Conservation (phyloP, 2,888 invertebrate genomes). For the Diaperis boleti region DNA sequence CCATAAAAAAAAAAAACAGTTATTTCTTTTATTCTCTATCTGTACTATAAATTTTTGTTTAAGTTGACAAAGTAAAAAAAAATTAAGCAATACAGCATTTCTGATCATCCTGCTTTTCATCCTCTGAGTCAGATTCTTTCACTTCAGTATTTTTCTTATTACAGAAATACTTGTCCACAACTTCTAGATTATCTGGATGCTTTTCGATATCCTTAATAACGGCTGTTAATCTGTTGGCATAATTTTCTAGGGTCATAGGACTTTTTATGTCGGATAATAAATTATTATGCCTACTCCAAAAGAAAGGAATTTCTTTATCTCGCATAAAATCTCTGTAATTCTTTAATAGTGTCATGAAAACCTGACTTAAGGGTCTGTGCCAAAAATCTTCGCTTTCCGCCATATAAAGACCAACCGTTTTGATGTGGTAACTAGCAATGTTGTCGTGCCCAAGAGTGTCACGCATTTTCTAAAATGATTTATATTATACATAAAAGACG, state of each 20-base stretch:
- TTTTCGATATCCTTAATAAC: conserved; percentile 3
- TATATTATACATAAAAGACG: too few species aligned
- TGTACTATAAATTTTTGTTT: too few species aligned
- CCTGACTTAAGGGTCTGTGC: not conserved
- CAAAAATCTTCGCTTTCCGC: conserved; percentile 46
- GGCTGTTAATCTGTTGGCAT: not conserved
- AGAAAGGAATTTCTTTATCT: conserved; percentile 5
- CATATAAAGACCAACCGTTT: conserved; percentile 69
- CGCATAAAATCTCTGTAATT: not conserved
- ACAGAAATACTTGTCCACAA: conserved; percentile 12
- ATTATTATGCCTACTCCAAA: conserved; percentile 3
- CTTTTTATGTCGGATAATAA: not conserved
- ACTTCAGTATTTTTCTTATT: too few species aligned
- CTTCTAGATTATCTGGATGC: not conserved
- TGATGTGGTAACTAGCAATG: conserved; percentile 71
- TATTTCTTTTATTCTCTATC: too few species aligned
- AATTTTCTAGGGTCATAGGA: not conserved
- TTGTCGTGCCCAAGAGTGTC: conserved; percentile 65
- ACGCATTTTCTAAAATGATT: conserved; percentile 66
- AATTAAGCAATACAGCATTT: too few species aligned
- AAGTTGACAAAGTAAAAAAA: too few species aligned
- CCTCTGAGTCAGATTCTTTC: too few species aligned
- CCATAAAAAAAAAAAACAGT: too few species aligned
- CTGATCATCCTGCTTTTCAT: too few species aligned
- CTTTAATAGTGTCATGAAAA: conserved; percentile 4